Base-by-base conservation (phyloP, 2,888 invertebrate species). In the Scrobipalpa atriplicella region DNA sequence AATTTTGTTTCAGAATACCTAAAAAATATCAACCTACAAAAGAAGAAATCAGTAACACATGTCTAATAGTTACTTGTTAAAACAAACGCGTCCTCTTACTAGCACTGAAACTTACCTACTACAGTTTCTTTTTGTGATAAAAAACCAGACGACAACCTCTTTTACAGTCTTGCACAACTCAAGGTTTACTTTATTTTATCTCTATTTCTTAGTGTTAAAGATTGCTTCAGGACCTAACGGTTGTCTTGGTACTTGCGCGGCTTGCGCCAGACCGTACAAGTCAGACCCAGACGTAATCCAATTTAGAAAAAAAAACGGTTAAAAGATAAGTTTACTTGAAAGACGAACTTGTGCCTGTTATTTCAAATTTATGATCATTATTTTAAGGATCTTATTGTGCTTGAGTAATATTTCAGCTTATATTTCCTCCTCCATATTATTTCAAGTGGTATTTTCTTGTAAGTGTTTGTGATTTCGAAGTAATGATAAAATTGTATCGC, bases 281-380 rank as follows among this genome's bases (percentile, higher is more conserved):
- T 38, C n/a, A 36, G 58, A 58, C 58, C 38, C 58, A 58, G 58
- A 58, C 58, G 38, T 58, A 58, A 58, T 58, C 58, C 58, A 58
- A 58, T 58, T 58, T 58, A 38, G n/a, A 16, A 38, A 58, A 38
- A 58, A 58, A 58, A 38, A n/a, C 58, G 38, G 13, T 58, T 58
- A 16, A 38, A 5, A 58, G 38, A 58, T 36, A 58, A 58, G 58
- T 58, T 58, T 58, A 16, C 58, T 58, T 38, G 38, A 38, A 38
- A 58, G 36, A 58, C 13, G 16, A 58, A 29, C 38, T 58, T 38
- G 29, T 56, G 36, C 16, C 58, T 58, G 10, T 58, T 58, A 58
- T 38, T 58, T 29, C 2, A 58, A 38, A 58, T 58, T 0, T n/a
- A 38, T 38, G 47, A 47, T 47, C 47, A 47, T 47, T 47, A 47